These are phyloP conservation scores for Atta texana DNA, from an alignment of 1,140 invertebrate species.

Conservation along the genomic window DNA sequence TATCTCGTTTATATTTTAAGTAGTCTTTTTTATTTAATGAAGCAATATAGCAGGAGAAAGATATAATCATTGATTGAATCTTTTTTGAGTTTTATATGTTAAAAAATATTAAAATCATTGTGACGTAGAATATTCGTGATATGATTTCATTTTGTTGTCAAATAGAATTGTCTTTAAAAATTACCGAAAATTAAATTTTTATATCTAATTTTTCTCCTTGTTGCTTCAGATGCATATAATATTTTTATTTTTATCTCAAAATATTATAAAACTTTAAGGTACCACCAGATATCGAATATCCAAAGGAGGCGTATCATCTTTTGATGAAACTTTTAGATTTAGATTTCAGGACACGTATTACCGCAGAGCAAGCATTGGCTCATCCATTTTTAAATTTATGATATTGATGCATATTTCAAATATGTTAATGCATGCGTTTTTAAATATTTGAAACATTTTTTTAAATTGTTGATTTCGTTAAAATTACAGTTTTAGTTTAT, in stretches of 20 bases:
- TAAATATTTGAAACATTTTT: not conserved
- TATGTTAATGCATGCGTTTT: not conserved
- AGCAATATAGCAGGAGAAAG: slow-evolving; percentile 1
- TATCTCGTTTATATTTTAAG: slow-evolving; percentile 70
- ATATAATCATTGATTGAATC: not conserved
- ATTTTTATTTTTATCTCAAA: slow-evolving; percentile 44
- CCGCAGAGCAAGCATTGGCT: slow-evolving; percentile 90
- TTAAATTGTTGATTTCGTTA: not conserved
- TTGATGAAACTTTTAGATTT: slow-evolving; percentile 91
- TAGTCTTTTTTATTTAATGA: slow-evolving; percentile 60
- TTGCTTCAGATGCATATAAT: not conserved
- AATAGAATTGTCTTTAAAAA: not conserved
- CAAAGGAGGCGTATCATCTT: slow-evolving; percentile 91
- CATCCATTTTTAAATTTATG: slow-evolving; percentile 90
- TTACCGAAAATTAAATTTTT: not conserved
- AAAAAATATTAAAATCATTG: not conserved
- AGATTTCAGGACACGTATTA: slow-evolving; percentile 91
- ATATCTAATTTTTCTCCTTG: not conserved
- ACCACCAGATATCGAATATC: slow-evolving; percentile 84
- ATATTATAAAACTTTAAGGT: slow-evolving; percentile 74
- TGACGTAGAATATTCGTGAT: not conserved
- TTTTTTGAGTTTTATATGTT: not conserved
- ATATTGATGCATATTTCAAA: slow-evolving; percentile 17
- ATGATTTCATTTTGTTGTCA: not conserved
- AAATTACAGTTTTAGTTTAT: slow-evolving; percentile 16